These are phyloP conservation scores for Gambusia affinis DNA, from an alignment of 2,113 vertebrate species.

Conservation along the genomic window DNA sequence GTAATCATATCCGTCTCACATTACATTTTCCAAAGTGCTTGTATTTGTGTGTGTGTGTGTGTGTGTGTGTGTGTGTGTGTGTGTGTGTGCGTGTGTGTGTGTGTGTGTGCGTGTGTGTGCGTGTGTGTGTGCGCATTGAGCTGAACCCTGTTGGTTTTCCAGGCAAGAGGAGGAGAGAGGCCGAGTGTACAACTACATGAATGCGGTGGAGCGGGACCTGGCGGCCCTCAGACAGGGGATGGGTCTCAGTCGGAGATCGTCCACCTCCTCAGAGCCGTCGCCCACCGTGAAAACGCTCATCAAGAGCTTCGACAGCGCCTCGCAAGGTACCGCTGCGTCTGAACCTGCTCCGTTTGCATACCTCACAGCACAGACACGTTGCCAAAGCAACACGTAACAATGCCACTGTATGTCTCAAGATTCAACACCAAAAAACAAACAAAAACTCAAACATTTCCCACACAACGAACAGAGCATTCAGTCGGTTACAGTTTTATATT, in stretches of 20 bases:
- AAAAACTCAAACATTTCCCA: no score
- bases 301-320: constrained; percentile 96
- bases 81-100: background rate
- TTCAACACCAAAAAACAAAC: no score
- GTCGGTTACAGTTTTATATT: no score
- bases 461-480: no score
- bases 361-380: no score
- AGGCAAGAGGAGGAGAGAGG: constrained; percentile 97
- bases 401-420: no score
- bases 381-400: no score
- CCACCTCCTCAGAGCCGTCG: constrained; percentile 92
- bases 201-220: constrained; percentile 93
- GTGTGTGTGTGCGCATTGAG: background rate
- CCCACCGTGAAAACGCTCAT: constrained; percentile 97
- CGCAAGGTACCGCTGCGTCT: constrained; percentile 82
- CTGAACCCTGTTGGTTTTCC: constrained; percentile 2
- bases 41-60: no score
- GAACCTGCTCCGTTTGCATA: background rate
- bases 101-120: no score
- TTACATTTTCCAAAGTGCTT: no score
- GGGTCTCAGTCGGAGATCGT: constrained; percentile 92
- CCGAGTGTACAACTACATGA: constrained; percentile 97
- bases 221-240: constrained; percentile 93
- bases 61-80: background rate
- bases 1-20: no score